Conservation (phyloP, 2,797 vertebrate genomes). For the Alca torda region DNA sequence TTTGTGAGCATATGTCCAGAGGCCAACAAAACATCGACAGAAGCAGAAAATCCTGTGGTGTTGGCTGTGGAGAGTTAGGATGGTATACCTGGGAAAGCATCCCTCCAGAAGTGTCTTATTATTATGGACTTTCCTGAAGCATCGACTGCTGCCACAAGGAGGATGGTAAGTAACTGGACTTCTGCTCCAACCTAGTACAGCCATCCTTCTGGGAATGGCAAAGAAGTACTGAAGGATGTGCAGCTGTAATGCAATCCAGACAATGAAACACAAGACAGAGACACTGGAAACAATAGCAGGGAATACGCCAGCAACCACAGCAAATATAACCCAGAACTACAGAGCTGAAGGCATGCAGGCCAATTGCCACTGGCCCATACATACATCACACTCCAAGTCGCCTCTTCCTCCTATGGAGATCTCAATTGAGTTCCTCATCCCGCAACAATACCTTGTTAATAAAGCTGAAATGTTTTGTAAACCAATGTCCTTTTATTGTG, state of each 20-base stretch:
- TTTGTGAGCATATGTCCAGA: not conserved
- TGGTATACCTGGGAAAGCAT: not conserved
- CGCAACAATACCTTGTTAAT: constrained; percentile 18
- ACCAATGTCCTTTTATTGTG: constrained; percentile 25
- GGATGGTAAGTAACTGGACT: not conserved
- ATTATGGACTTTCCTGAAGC: not conserved
- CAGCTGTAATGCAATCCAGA: not conserved
- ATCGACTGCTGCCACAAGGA: not conserved
- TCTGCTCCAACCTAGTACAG: not conserved
- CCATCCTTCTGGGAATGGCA: not conserved
- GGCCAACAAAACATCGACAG: not conserved
- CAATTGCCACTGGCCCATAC: not conserved
- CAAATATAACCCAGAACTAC: not conserved
- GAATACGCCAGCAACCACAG: not conserved
- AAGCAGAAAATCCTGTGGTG: not conserved
- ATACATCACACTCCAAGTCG: not conserved
- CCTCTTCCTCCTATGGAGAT: not conserved
- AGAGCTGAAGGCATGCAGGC: not conserved
- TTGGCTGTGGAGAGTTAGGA: not conserved
- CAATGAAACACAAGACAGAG: not conserved
- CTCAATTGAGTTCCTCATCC: not conserved
- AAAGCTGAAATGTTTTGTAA: constrained; percentile 26
- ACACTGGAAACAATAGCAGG: not conserved
- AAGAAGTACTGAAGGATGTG: not conserved
- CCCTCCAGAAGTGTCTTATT: not conserved